A percentile compares a stretch with the other conserved stretches of the same genome.
Evolutionary conservation across 1,140 invertebrate species (phyloP).

Genomic region (Trichomalopsis sarcophagae): DNA sequence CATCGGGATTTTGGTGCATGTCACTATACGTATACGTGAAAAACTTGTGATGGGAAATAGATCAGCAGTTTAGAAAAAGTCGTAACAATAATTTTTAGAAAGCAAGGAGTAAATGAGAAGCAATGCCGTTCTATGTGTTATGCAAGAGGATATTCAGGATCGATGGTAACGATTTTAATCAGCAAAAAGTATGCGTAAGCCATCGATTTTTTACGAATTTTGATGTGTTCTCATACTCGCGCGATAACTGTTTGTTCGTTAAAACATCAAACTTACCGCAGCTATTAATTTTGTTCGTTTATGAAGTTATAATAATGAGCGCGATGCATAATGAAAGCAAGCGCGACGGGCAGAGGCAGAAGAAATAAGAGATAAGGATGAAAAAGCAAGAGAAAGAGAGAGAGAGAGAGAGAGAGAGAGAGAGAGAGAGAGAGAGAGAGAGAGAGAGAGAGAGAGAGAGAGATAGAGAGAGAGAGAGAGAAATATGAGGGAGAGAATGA

Average conservation of each 20-base stretch:
- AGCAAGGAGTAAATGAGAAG: constrained; percentile 61
- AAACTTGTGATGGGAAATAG: background rate
- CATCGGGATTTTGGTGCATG: background rate
- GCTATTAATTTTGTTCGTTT: background rate
- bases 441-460: background rate
- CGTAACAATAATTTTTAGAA: constrained; percentile 55
- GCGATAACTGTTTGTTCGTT: constrained; percentile 7
- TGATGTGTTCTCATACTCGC: background rate
- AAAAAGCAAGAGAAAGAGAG: constrained; percentile 17
- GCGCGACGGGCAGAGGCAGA: background rate
- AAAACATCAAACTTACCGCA: background rate
- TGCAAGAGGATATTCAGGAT: constrained; percentile 52
- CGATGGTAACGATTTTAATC: constrained; percentile 66
- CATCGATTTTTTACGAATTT: constrained; percentile 48
- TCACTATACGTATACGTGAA: background rate
- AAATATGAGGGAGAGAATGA: background rate
- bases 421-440: background rate
- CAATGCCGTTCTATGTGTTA: constrained; percentile 54
- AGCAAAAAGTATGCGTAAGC: constrained; percentile 63
- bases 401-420: background rate
- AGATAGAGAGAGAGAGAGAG: background rate
- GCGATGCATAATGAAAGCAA: background rate
- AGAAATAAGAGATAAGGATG: background rate
- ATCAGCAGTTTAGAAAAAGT: constrained; percentile 41
- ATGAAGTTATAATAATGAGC: background rate